Evolutionary conservation across 2,888 invertebrate genomes (phyloP).

Genomic region (Amaurobius ferox): DNA sequence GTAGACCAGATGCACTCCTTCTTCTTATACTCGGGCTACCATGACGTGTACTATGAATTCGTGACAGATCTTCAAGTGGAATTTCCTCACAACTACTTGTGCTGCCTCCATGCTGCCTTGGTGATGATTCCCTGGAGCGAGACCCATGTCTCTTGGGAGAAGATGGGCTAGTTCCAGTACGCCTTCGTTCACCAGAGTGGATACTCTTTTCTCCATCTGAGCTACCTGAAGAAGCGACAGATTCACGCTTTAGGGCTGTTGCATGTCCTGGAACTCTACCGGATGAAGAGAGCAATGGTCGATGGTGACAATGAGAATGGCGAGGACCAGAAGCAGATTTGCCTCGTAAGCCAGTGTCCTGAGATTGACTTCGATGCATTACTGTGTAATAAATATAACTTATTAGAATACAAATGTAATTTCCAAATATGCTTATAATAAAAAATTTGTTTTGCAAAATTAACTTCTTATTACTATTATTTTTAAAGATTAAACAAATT

Average conservation of each 20-base stretch:
- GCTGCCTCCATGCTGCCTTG: constrained; percentile 42
- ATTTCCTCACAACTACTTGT: constrained; percentile 76
- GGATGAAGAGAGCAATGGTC: constrained; percentile 68
- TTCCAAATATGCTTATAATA: too few species aligned
- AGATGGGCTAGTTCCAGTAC: constrained; percentile 73
- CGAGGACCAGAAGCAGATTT: constrained; percentile 23
- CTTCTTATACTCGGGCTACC: constrained; percentile 67
- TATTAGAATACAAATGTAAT: too few species aligned
- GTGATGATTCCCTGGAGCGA: constrained; percentile 72
- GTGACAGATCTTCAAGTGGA: constrained; percentile 77
- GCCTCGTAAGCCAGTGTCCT: constrained; percentile 71
- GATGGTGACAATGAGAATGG: constrained; percentile 55
- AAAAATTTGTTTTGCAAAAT: too few species aligned
- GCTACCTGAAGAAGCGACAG: not conserved
- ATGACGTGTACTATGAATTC: constrained; percentile 52
- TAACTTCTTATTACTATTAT: too few species aligned
- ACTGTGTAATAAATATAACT: too few species aligned
- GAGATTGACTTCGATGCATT: constrained; percentile 72
- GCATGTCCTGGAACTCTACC: constrained; percentile 74
- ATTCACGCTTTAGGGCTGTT: constrained; percentile 68
- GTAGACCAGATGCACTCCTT: constrained; percentile 61
- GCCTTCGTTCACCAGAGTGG: constrained; percentile 43
- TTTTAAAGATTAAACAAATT: too few species aligned
- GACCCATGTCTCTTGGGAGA: constrained; percentile 50
- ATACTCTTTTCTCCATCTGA: constrained; percentile 30